Evolutionary conservation across 1,140 invertebrate genomes (phyloP).

Genomic region (Capitella teleta): DNA sequence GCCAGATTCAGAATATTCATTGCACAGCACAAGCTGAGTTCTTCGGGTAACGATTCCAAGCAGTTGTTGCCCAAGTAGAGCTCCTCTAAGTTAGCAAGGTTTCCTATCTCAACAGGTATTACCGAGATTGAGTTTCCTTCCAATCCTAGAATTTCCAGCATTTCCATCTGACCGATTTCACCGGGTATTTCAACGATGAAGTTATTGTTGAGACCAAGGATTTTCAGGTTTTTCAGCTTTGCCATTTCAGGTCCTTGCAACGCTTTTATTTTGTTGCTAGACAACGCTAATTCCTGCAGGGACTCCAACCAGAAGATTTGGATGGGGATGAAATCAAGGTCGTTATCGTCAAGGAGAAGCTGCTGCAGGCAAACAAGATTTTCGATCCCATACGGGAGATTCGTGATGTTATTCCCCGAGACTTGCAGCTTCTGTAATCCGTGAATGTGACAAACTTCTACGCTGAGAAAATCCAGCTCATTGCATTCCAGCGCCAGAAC

Average conservation of each 20-base stretch:
- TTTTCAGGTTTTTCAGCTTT: slow-evolving; percentile 21
- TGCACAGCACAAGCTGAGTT: slow-evolving; percentile 30
- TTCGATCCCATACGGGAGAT: slow-evolving; percentile 30
- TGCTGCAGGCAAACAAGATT: slow-evolving; percentile 28
- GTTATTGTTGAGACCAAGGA: slow-evolving; percentile 34
- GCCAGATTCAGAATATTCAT: slow-evolving; percentile 25
- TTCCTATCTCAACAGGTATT: slow-evolving; percentile 26
- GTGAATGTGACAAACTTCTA: slow-evolving; percentile 29
- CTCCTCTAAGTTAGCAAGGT: slow-evolving; percentile 26
- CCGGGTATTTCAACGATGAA: slow-evolving; percentile 21
- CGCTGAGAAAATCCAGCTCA: slow-evolving; percentile 25
- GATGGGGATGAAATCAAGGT: slow-evolving; percentile 35
- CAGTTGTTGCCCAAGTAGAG: slow-evolving; percentile 30
- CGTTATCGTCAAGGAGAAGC: slow-evolving; percentile 33
- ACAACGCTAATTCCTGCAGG: slow-evolving; percentile 25
- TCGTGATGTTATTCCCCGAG: slow-evolving; percentile 34
- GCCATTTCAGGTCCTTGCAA: slow-evolving; percentile 25
- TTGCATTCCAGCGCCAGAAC: slow-evolving; percentile 24
- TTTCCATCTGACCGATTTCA: slow-evolving; percentile 22
- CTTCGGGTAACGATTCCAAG: slow-evolving; percentile 24
- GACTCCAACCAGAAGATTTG: slow-evolving; percentile 31
- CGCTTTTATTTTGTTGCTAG: slow-evolving; percentile 23
- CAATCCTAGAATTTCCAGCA: slow-evolving; percentile 24
- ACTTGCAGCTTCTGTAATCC: slow-evolving; percentile 23
- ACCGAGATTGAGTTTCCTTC: slow-evolving; percentile 25